A percentile compares a stretch with the other conserved stretches of the same genome.
phyloP scores from a whole-genome alignment of 2,797 vertebrate species.

The Catamblyrhynchus diadema region DNA sequence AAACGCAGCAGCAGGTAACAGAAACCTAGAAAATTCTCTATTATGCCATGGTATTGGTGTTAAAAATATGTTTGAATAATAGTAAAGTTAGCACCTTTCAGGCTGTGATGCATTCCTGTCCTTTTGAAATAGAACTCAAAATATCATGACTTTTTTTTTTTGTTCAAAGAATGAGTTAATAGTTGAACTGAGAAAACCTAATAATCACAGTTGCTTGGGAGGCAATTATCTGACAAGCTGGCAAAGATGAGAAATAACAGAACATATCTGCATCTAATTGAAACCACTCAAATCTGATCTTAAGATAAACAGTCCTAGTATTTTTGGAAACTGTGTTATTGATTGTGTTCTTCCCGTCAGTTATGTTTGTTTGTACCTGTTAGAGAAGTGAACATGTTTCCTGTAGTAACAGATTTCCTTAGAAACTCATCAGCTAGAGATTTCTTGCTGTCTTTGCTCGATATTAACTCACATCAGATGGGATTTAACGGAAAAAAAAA shows the following conservation, averaged over 20 bases:
- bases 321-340: conserved; percentile 64
- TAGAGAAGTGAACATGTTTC: conserved; percentile 60
- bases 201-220: conserved; percentile 34
- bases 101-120: not conserved
- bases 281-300: conserved; percentile 60
- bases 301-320: conserved; percentile 65
- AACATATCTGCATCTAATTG: conserved; percentile 69
- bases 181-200: conserved; percentile 7
- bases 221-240: conserved; percentile 56
- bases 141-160: not conserved
- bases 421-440: conserved; percentile 6
- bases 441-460: not conserved
- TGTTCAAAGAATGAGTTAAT: not conserved
- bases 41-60: not conserved
- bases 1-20: not conserved
- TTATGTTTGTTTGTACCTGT: conserved; percentile 73
- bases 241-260: conserved; percentile 65
- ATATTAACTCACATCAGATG: conserved; percentile 41
- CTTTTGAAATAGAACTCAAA: not conserved
- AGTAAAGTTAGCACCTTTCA: not conserved
- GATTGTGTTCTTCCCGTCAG: conserved; percentile 69
- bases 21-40: not conserved
- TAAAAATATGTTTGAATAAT: not conserved
- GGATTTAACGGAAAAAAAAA: not conserved
- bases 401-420: conserved; percentile 53